These are phyloP conservation scores for Daubentonia madagascariensis DNA, from an alignment of 2,113 vertebrate genomes.

Conservation along the genomic window DNA sequence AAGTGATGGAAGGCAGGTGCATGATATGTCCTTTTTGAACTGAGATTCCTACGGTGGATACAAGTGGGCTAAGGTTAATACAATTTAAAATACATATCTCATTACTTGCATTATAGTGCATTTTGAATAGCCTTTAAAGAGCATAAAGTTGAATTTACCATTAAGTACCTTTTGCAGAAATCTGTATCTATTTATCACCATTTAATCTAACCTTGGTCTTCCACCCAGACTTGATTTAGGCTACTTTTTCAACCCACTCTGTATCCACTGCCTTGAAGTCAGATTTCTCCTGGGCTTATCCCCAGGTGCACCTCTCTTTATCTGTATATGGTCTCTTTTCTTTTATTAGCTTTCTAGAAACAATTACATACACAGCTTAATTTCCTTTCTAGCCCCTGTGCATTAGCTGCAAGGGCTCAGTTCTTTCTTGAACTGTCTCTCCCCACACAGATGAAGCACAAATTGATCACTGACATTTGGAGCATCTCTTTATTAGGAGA, in stretches of 20 bases:
- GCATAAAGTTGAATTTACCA: slow-evolving; percentile 9
- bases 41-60: background rate
- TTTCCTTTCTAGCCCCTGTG: slow-evolving; percentile 20
- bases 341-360: slow-evolving; percentile 50
- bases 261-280: background rate
- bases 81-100: slow-evolving; percentile 10
- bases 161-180: slow-evolving; percentile 4
- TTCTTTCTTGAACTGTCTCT: background rate
- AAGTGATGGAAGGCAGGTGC: background rate
- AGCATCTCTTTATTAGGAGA: background rate
- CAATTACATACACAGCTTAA: slow-evolving; percentile 18
- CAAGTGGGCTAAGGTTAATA: background rate
- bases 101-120: background rate
- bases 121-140: slow-evolving; percentile 12
- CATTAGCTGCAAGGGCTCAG: background rate
- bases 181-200: background rate
- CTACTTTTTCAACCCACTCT: background rate
- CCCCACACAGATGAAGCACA: background rate
- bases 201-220: background rate
- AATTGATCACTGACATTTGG: background rate
- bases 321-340: slow-evolving; percentile 19
- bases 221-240: background rate
- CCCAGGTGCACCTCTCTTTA: background rate
- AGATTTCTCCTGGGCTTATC: background rate
- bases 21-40: background rate